Percentiles rank a stretch among this genome's conserved stretches.
Conservation (phyloP, 2,797 vertebrate species). For the Oreochromis mossambicus region DNA sequence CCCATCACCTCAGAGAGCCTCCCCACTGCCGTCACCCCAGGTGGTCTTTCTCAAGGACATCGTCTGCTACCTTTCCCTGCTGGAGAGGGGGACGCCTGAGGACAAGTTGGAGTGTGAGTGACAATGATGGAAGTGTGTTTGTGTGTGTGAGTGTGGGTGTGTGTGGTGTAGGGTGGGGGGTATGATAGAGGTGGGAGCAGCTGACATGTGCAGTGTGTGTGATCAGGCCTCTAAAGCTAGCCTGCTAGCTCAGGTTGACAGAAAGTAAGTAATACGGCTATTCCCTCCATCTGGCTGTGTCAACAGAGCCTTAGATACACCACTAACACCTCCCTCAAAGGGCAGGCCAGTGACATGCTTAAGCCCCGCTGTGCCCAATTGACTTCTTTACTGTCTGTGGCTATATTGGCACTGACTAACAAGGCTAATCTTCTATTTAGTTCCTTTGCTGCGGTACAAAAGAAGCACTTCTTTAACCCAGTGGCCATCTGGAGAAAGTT, state of each 20-base stretch:
- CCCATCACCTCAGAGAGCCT: constrained; percentile 71
- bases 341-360: constrained; percentile 6
- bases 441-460: not conserved
- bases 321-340: not conserved
- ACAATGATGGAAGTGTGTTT: not conserved
- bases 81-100: constrained; percentile 88
- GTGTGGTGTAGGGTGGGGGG: not conserved
- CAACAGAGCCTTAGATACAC: not conserved
- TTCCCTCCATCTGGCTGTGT: not conserved
- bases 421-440: constrained; percentile 34
- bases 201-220: not conserved
- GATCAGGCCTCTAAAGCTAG: not conserved
- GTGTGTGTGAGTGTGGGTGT: not conserved
- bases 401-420: constrained; percentile 18
- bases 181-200: not conserved
- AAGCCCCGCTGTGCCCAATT: constrained; percentile 6
- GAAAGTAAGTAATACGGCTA: not conserved
- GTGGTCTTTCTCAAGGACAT: constrained; percentile 92
- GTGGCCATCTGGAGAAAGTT: not conserved
- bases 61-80: constrained; percentile 91
- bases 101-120: constrained; percentile 96
- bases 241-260: constrained; percentile 1
- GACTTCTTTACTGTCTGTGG: constrained; percentile 21
- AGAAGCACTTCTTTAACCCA: not conserved
- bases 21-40: constrained; percentile 61